Evolutionary conservation across 1,140 invertebrate genomes (phyloP), one percentile per base, ranked within the genome.

Genomic region (Atta texana): DNA sequence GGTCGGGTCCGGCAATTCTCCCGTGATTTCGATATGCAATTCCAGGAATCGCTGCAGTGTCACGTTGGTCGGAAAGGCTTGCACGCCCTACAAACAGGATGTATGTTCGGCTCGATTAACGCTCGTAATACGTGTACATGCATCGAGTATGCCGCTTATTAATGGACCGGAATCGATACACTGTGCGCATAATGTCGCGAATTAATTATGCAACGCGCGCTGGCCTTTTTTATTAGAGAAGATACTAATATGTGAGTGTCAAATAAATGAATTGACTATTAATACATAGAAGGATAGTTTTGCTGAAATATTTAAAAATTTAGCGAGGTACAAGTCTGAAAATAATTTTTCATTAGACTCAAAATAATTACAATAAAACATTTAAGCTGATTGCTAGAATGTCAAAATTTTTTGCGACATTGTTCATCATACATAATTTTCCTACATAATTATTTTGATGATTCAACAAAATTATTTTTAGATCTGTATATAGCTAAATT

Each of bases 31-130:
- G 94, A 98, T 98, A 93, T 98, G 99, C 61, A 99, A 96, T 94
- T 99, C 99, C 84, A 99, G 96, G 95, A 99, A 99, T 69, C 98
- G 96, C 95, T 99, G 98, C 34, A 99, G 96, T 44, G 99, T 99
- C 5, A 99, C 98, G 95, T 99, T 99, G 89, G 98, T 99, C 59
- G 98, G 99, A 94, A 99, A 99, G 28, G 98, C 98, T 95, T 98
- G 98, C 21, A 99, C 98, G 49, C 99, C 99, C 95, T 95, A 87
- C 75, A 18, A 81, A 75, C 8, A 90, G 69, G 28, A 63, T 49
- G 16, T 75, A 75, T 34, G 24, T 63, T 74, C 28, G 24, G 69
- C 57, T 74, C 55, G 69, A 81, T 81, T 71, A 71, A 24, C 64
- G 28, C 21, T 21, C 14, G 76, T 24, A 55, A 71, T 69, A 28